These are phyloP conservation scores for Paramormyrops kingsleyae DNA, from an alignment of 2,113 vertebrate genomes.

Conservation along the genomic window DNA sequence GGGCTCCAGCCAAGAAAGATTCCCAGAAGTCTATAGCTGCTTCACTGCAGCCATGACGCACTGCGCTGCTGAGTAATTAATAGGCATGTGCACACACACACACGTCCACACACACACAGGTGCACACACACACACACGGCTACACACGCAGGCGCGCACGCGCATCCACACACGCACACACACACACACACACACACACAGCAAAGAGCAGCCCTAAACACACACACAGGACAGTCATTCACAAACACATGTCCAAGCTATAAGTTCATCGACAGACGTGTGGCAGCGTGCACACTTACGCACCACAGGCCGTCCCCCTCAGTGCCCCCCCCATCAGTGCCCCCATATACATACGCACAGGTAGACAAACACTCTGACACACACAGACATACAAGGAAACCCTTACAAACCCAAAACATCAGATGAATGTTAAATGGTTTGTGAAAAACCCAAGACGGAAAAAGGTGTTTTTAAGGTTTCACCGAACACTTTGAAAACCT, in stretches of 20 bases:
- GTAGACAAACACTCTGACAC: constrained; percentile 6
- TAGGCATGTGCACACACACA: background rate
- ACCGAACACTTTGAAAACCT: background rate
- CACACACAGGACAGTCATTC: background rate
- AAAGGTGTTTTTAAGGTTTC: background rate
- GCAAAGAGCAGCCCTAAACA: background rate
- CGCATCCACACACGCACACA: background rate
- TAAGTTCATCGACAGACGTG: background rate
- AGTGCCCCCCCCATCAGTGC: too few species aligned
- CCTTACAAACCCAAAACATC: background rate
- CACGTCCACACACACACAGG: background rate
- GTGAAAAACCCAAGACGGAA: background rate
- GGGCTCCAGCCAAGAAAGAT: constrained; percentile 31
- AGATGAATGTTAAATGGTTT: background rate
- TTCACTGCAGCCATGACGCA: constrained; percentile 13
- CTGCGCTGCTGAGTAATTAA: background rate
- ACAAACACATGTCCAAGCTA: background rate
- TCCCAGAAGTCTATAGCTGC: constrained; percentile 51
- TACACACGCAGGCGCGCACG: background rate
- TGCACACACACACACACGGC: background rate
- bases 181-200: background rate
- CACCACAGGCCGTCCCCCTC: background rate
- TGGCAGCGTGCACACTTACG: background rate
- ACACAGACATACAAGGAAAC: background rate
- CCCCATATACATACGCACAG: background rate